Evolutionary conservation across 2,797 vertebrate species (phyloP).

Genomic region (Dendrocincla tyrannina): DNA sequence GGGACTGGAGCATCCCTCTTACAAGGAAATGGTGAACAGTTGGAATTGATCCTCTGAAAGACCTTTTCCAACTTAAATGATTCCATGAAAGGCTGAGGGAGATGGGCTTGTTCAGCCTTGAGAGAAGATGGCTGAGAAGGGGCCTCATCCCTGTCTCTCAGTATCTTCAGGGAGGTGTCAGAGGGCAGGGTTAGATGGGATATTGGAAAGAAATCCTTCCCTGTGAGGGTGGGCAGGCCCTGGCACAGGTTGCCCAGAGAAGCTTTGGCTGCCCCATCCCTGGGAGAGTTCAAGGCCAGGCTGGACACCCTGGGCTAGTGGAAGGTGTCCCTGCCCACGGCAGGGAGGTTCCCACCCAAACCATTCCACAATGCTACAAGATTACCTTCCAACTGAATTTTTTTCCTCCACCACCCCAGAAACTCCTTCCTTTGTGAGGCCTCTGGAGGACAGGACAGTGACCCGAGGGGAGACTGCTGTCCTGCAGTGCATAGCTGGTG

Average conservation of each 20-base stretch:
- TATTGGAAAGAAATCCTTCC: not conserved
- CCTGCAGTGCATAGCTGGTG: constrained; percentile 84
- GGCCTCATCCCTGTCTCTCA: not conserved
- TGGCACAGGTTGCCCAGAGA: not conserved
- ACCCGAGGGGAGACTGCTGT: constrained; percentile 82
- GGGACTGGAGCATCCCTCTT: not conserved
- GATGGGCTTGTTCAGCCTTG: not conserved
- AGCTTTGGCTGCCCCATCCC: not conserved
- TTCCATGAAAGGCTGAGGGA: not conserved
- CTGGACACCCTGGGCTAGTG: not conserved
- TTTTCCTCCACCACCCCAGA: constrained; percentile 66
- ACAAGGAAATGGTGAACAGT: not conserved
- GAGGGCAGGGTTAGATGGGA: not conserved
- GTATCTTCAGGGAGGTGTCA: not conserved
- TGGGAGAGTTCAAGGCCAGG: not conserved
- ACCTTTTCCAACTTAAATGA: not conserved
- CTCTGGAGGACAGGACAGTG: constrained; percentile 82
- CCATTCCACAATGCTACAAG: not conserved
- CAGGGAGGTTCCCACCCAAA: not conserved
- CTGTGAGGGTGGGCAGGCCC: not conserved
- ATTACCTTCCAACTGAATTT: not conserved
- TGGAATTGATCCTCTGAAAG: not conserved
- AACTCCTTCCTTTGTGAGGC: constrained; percentile 83
- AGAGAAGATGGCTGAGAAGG: not conserved
- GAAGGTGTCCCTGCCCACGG: not conserved